phyloP scores from a whole-genome alignment of 2,113 vertebrate species.

The Thomomys bottae region DNA sequence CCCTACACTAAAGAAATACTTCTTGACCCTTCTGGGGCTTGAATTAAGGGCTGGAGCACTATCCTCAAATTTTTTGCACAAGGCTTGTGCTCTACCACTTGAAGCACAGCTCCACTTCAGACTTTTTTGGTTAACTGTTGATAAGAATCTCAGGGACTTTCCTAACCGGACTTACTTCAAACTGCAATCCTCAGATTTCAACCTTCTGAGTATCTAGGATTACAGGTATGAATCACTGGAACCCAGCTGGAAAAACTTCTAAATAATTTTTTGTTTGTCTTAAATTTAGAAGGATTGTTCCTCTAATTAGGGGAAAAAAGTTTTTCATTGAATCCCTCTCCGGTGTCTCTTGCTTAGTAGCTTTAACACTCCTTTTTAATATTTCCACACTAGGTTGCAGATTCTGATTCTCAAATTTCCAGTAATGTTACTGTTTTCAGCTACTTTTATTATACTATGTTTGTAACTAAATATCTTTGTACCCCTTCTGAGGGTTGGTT shows the following conservation, averaged over 20 bases:
- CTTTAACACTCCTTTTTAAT: slow-evolving; percentile 45
- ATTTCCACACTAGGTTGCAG: slow-evolving; percentile 12
- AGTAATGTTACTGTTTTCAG: slow-evolving; percentile 8
- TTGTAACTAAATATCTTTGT: slow-evolving; percentile 29
- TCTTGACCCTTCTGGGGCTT: too few species aligned
- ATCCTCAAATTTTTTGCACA: too few species aligned
- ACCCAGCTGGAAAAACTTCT: slow-evolving; percentile 5
- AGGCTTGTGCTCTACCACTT: too few species aligned
- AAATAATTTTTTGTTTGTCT: slow-evolving; percentile 19
- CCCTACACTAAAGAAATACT: too few species aligned
- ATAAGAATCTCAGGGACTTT: too few species aligned
- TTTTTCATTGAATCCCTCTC: neutral
- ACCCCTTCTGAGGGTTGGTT: slow-evolving; percentile 1
- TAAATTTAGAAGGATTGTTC: neutral
- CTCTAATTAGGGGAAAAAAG: slow-evolving; percentile 6
- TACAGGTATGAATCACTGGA: too few species aligned
- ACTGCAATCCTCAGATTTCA: too few species aligned
- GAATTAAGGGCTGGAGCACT: too few species aligned
- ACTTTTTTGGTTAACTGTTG: too few species aligned
- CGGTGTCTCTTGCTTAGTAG: neutral
- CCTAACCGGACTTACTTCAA: too few species aligned
- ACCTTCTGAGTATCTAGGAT: too few species aligned
- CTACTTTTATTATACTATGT: slow-evolving; percentile 30
- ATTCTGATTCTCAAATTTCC: slow-evolving; percentile 37
- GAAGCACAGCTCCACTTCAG: too few species aligned